Percentiles rank a stretch among this genome's conserved stretches.
Evolutionary conservation across 2,797 vertebrate genomes (phyloP).

Genomic region (Pterois miles): DNA sequence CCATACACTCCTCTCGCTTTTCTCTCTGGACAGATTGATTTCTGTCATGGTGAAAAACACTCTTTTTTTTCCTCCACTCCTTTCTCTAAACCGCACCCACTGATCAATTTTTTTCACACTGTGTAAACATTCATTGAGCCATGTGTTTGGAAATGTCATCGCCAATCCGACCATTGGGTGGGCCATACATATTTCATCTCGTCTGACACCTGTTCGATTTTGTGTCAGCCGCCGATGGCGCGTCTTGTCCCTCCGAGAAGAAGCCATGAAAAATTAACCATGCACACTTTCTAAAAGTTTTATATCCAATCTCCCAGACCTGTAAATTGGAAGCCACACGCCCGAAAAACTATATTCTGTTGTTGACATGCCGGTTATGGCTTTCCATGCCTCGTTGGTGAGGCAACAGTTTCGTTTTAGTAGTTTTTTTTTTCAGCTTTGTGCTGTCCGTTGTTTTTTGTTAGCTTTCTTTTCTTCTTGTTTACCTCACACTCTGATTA

Average conservation of each 20-base stretch:
- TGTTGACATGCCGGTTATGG: slow-evolving; percentile 24
- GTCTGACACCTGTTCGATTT: slow-evolving; percentile 83
- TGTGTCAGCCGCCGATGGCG: slow-evolving; percentile 62
- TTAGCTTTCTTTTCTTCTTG: background rate
- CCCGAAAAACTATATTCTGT: slow-evolving; percentile 1
- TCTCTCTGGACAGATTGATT: slow-evolving; percentile 76
- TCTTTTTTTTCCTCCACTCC: slow-evolving; percentile 9
- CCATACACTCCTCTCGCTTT: slow-evolving; percentile 25
- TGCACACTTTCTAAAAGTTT: slow-evolving; percentile 77
- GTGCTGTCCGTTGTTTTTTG: background rate
- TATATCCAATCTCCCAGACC: slow-evolving; percentile 70
- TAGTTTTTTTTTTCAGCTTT: background rate
- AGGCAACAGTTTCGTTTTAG: background rate
- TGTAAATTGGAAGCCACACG: slow-evolving; percentile 48
- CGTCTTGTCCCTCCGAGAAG: slow-evolving; percentile 51
- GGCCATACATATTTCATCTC: slow-evolving; percentile 85
- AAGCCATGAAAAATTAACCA: slow-evolving; percentile 78
- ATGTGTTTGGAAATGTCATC: slow-evolving; percentile 83
- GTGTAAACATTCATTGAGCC: slow-evolving; percentile 84
- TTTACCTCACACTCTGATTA: background rate
- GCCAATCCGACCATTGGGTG: slow-evolving; percentile 72
- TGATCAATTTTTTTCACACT: slow-evolving; percentile 82
- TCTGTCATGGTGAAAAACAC: slow-evolving; percentile 66
- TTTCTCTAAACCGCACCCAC: slow-evolving; percentile 56
- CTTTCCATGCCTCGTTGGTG: background rate